Conservation (phyloP, 2,113 vertebrate species). For the Cairina moschata region DNA sequence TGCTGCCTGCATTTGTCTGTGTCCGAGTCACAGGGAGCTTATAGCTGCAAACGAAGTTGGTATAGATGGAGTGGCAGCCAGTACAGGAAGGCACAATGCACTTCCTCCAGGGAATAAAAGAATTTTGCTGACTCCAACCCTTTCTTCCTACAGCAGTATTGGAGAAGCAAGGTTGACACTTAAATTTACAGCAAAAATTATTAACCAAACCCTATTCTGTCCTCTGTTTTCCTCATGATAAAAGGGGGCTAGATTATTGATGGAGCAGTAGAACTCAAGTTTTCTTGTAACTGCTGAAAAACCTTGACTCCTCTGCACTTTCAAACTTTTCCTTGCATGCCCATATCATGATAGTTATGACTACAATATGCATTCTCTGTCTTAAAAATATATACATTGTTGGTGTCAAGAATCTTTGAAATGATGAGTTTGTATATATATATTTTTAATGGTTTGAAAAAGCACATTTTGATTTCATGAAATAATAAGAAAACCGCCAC, state of each 20-base stretch:
- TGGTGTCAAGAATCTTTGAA: not conserved
- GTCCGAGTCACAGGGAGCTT: not conserved
- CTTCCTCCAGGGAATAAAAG: not conserved
- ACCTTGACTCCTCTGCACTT: not conserved
- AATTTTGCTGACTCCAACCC: not conserved
- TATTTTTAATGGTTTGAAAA: not conserved
- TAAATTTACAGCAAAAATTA: not conserved
- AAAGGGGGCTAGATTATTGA: not conserved
- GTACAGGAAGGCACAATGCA: not conserved
- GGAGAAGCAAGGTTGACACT: not conserved
- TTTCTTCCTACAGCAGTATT: not conserved
- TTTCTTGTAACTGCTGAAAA: not conserved
- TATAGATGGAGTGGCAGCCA: not conserved
- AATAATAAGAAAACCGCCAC: not conserved
- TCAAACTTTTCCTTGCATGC: not conserved
- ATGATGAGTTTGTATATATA: not conserved
- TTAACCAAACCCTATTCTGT: not conserved
- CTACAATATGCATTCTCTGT: not conserved
- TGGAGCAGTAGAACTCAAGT: not conserved
- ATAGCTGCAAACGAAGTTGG: not conserved
- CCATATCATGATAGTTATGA: not conserved
- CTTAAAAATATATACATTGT: not conserved
- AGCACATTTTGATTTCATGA: not conserved
- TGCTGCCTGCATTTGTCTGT: not conserved
- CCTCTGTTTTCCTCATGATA: not conserved